phyloP scores from a whole-genome alignment of 2,888 invertebrate genomes.

The Ophion slaviceki region DNA sequence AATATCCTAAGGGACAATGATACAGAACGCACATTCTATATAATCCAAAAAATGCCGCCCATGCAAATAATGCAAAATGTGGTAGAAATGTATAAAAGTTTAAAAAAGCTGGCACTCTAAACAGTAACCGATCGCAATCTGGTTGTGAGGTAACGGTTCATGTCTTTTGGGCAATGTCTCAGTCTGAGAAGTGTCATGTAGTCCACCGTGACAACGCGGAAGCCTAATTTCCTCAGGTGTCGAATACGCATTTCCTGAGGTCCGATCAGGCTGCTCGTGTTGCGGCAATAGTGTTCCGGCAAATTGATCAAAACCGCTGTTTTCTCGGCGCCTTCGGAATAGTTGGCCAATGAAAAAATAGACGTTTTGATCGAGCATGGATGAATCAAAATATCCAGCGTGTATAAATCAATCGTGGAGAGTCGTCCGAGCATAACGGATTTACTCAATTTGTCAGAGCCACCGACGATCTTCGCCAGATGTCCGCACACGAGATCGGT shows the following conservation, averaged over 20 bases:
- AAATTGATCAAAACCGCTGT: constrained; percentile 87
- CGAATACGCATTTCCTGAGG: constrained; percentile 87
- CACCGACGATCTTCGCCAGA: constrained; percentile 84
- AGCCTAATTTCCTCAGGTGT: constrained; percentile 87
- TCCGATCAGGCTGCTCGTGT: constrained; percentile 86
- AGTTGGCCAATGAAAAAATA: constrained; percentile 69
- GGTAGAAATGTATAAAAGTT: background rate
- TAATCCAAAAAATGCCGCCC: background rate
- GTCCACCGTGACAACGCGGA: constrained; percentile 86
- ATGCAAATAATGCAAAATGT: background rate
- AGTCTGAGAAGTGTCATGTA: constrained; percentile 85
- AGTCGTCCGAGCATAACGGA: constrained; percentile 85
- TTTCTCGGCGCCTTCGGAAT: constrained; percentile 82
- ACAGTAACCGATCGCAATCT: constrained; percentile 82
- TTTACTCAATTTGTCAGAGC: constrained; percentile 84
- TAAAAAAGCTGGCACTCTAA: background rate
- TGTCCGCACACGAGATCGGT: constrained; percentile 83
- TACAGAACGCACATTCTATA: background rate
- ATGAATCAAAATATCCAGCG: constrained; percentile 87
- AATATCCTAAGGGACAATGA: background rate
- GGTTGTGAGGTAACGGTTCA: constrained; percentile 85
- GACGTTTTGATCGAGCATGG: constrained; percentile 83
- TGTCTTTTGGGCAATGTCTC: constrained; percentile 84
- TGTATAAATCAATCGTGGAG: constrained; percentile 86
- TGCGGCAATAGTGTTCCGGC: constrained; percentile 88